Evolutionary conservation across 2,113 vertebrate genomes (phyloP).

Genomic region (Baryphthengus martii): DNA sequence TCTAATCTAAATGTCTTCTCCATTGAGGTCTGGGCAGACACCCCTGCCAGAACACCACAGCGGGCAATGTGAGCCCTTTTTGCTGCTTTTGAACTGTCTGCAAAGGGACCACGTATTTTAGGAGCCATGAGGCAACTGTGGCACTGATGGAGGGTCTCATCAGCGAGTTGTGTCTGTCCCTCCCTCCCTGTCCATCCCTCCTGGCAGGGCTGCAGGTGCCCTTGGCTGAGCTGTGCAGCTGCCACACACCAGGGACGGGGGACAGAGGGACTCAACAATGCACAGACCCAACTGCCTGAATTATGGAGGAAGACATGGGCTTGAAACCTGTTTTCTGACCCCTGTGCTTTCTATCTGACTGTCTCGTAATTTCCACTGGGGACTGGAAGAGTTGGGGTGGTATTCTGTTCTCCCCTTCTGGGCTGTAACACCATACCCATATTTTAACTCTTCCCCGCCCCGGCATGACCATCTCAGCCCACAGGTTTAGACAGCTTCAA

Average conservation of each 20-base stretch:
- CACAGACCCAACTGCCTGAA: not conserved
- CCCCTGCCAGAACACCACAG: accelerated
- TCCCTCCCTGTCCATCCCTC: not conserved
- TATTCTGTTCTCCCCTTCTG: not conserved
- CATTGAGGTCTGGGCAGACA: not conserved
- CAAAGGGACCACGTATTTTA: not conserved
- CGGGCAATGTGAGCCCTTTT: not conserved
- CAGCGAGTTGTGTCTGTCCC: accelerated
- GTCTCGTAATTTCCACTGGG: not conserved
- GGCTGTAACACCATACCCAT: not conserved
- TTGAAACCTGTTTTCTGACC: not conserved
- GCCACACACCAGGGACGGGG: not conserved
- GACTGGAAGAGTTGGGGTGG: not conserved
- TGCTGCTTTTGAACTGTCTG: not conserved
- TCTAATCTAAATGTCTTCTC: not conserved
- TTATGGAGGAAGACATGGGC: not conserved
- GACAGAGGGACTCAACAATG: not conserved
- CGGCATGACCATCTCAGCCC: not conserved
- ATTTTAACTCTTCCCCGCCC: not conserved
- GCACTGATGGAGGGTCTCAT: not conserved
- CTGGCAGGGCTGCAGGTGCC: not conserved
- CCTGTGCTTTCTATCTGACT: not conserved
- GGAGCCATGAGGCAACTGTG: accelerated
- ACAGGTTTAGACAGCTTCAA: not conserved
- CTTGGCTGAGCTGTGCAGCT: accelerated